Base-by-base conservation (phyloP, 2,113 vertebrate genomes). In the Callaeas wilsoni region DNA sequence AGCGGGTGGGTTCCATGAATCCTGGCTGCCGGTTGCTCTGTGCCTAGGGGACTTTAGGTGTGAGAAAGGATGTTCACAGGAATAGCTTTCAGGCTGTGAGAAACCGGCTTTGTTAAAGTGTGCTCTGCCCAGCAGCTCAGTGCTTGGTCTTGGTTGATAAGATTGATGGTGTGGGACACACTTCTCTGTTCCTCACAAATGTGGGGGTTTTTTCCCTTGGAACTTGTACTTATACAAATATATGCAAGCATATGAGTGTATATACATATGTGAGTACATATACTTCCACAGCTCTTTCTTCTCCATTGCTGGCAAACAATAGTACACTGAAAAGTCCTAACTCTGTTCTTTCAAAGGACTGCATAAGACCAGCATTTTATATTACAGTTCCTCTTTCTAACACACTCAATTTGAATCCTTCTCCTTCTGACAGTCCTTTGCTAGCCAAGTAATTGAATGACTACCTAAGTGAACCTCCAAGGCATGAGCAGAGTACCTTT, bases 221-320 rank as follows among this genome's bases (percentile, higher is more conserved):
- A 75, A 55, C 18, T 53, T 84, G 46, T 17, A 53, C 41, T 77
- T 76, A 27, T 2, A 53, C 2, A 30, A 30, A 15, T 5, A 29
- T 30, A 23, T 68, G 15, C 27, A 23, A 19, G 8, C 10, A 8
- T 75, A 3, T 37, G 11, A 29, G 22, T 57, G 15, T 39, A 9
- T 56, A 6, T 59, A 1, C 9, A 1, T 46, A 18, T 63, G 7
- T 55, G 30, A 52, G 4, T 42, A 29, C 5, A 2, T 23, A 5
- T 27, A 9, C 12, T 75, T 59, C 35, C 14, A 21, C 14, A 55
- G 18, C 7, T 55, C 23, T 17, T 22, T 91, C 33, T 82, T 82
- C 37, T 90, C 44, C 18, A 4, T 13, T 47, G 11, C 4, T 60
- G 44, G 23, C 63, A 29, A 82, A 59, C 27, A 68, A 55, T 22